These are phyloP conservation scores for Microplitis mediator DNA, from an alignment of 1,140 invertebrate species.

Conservation along the genomic window DNA sequence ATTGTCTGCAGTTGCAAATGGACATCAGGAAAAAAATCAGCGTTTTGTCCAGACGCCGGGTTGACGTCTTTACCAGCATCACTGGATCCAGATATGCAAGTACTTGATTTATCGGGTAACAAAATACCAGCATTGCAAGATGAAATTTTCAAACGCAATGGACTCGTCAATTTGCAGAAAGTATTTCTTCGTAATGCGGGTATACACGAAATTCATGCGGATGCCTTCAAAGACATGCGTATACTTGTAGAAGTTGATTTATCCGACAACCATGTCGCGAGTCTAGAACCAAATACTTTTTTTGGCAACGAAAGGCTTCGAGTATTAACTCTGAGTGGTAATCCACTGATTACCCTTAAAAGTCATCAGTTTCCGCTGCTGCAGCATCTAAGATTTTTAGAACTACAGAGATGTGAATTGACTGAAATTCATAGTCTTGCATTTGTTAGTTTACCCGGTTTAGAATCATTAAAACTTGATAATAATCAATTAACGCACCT, in stretches of 20 bases:
- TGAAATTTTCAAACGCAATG: slow-evolving; percentile 79
- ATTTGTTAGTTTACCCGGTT: slow-evolving; percentile 68
- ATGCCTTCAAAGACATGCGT: slow-evolving; percentile 83
- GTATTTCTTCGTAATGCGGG: slow-evolving; percentile 78
- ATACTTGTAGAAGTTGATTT: slow-evolving; percentile 88
- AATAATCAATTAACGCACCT: slow-evolving; percentile 72
- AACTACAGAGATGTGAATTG: slow-evolving; percentile 79
- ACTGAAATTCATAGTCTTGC: slow-evolving; percentile 73
- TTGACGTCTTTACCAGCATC: slow-evolving; percentile 75
- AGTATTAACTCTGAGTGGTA: slow-evolving; percentile 72
- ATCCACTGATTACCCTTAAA: slow-evolving; percentile 70
- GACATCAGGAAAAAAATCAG: slow-evolving; percentile 87
- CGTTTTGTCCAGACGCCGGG: slow-evolving; percentile 77
- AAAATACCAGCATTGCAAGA: slow-evolving; percentile 75
- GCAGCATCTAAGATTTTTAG: slow-evolving; percentile 72
- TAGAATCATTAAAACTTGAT: slow-evolving; percentile 76
- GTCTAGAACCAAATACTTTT: slow-evolving; percentile 75
- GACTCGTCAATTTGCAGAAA: slow-evolving; percentile 82
- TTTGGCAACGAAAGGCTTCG: slow-evolving; percentile 74
- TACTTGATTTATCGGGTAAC: slow-evolving; percentile 82
- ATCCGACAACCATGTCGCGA: slow-evolving; percentile 73
- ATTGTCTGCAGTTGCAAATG: slow-evolving; percentile 84
- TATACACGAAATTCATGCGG: slow-evolving; percentile 75
- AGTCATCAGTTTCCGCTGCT: slow-evolving; percentile 74
- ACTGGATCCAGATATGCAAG: slow-evolving; percentile 83